These are phyloP conservation scores for Campoletis sonorensis DNA, from an alignment of 1,140 invertebrate species.

Conservation along the genomic window DNA sequence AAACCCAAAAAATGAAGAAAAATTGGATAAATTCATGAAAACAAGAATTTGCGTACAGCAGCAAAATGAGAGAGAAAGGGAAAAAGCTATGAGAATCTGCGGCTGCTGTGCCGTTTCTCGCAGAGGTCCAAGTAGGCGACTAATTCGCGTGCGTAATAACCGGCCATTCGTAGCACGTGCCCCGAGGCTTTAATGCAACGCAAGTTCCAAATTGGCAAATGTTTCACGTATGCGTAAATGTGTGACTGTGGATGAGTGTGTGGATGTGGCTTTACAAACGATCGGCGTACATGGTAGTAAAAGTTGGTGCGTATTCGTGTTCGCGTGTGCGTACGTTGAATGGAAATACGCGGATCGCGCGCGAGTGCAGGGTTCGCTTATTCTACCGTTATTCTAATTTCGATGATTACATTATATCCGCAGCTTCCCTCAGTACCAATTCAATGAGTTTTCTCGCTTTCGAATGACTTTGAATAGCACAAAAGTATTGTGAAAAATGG, in stretches of 20 bases:
- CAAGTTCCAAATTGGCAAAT: slow-evolving; percentile 38
- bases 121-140: slow-evolving; percentile 60
- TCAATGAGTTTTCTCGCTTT: slow-evolving; percentile 29
- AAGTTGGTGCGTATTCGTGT: not conserved
- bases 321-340: not conserved
- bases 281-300: slow-evolving; percentile 21
- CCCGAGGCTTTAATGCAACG: slow-evolving; percentile 45
- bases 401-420: slow-evolving; percentile 27
- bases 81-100: too few species aligned
- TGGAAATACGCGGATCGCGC: not conserved
- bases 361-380: not conserved
- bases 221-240: slow-evolving; percentile 12
- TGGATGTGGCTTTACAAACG: not conserved
- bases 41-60: not conserved
- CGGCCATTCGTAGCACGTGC: slow-evolving; percentile 65
- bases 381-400: slow-evolving; percentile 43
- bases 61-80: too few species aligned
- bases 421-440: not conserved
- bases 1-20: not conserved
- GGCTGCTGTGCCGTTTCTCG: slow-evolving; percentile 23
- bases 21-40: not conserved
- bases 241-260: not conserved
- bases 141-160: slow-evolving; percentile 66
- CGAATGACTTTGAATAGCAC: slow-evolving; percentile 1
- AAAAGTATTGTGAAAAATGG: not conserved